Conservation (phyloP, 2,797 vertebrate genomes). For the Propithecus perrieri region DNA sequence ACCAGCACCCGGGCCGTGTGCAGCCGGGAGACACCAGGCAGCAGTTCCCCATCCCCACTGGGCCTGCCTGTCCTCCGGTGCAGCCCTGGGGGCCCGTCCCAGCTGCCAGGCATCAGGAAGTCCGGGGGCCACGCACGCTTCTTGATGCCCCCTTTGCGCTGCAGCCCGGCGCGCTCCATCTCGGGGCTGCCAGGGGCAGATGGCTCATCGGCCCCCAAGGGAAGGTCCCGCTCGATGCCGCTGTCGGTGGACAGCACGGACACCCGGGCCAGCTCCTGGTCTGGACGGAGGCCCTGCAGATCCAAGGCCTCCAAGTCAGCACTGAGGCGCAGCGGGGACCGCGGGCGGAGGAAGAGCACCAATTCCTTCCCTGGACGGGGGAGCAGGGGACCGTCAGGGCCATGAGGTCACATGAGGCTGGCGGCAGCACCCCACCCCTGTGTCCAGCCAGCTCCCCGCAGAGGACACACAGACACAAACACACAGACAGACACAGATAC, state of each 20-base stretch:
- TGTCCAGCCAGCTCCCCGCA: not conserved
- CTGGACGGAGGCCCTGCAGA: constrained; percentile 85
- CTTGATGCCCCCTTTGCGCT: constrained; percentile 91
- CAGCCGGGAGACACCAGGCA: constrained; percentile 86
- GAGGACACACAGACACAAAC: not conserved
- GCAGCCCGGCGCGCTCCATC: constrained; percentile 84
- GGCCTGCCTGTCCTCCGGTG: constrained; percentile 85
- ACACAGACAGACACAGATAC: not conserved
- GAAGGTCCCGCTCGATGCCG: constrained; percentile 93
- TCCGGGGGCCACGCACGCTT: constrained; percentile 87
- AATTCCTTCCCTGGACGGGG: constrained; percentile 91
- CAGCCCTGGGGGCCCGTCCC: constrained; percentile 73
- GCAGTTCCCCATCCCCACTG: constrained; percentile 53
- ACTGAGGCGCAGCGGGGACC: constrained; percentile 81
- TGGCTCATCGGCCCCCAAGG: not conserved
- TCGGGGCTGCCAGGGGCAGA: not conserved
- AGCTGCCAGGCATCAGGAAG: constrained; percentile 86
- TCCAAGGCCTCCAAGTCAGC: constrained; percentile 87
- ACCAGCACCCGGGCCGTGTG: constrained; percentile 92
- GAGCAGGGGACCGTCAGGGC: not conserved
- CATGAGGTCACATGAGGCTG: fast-evolving
- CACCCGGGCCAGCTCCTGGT: constrained; percentile 85
- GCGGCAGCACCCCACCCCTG: not conserved
- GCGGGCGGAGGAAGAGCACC: constrained; percentile 87
- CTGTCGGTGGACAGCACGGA: constrained; percentile 95